Percentiles rank a stretch among this genome's conserved stretches.
Evolutionary conservation across 92 coral and sea anemone species (phyloP).

Genomic region (Palythoa heliodiscus): DNA sequence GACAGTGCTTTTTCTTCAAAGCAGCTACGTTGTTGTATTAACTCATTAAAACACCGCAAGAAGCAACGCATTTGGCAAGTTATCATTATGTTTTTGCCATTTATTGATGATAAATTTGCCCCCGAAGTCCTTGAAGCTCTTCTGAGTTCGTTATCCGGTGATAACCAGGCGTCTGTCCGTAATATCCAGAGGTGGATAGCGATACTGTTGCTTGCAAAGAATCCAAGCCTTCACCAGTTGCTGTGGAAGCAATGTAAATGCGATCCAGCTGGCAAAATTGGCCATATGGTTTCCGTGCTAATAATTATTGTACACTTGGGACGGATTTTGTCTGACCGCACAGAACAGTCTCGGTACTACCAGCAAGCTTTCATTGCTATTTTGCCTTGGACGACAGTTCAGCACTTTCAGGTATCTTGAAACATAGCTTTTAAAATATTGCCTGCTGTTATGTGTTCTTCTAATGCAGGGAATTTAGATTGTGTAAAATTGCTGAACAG

Average conservation of each 20-base stretch:
- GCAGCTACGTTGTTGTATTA: conserved; percentile 65
- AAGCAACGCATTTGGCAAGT: conserved; percentile 94
- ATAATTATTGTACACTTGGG: conserved; percentile 73
- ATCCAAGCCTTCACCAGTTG: conserved; percentile 53
- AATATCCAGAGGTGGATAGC: conserved; percentile 82
- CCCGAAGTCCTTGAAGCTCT: conserved; percentile 56
- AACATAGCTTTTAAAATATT: conserved; percentile 6
- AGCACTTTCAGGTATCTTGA: conserved; percentile 51
- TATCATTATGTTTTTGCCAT: conserved; percentile 64
- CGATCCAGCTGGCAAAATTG: conserved; percentile 61
- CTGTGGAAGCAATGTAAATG: conserved; percentile 74
- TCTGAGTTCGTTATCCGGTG: conserved; percentile 58
- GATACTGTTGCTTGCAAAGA: conserved; percentile 62
- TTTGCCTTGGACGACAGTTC: conserved; percentile 80
- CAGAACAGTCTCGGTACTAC: conserved; percentile 59
- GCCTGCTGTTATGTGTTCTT: too few species aligned
- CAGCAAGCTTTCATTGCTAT: conserved; percentile 68
- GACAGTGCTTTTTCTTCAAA: conserved; percentile 56
- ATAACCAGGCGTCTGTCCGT: conserved; percentile 84
- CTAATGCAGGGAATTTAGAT: not conserved
- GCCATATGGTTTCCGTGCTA: conserved; percentile 69
- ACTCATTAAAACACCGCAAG: conserved; percentile 78
- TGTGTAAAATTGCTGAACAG: not conserved
- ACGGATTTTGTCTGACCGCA: conserved; percentile 55
- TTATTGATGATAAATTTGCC: conserved; percentile 57